Base-by-base conservation (phyloP, 1,140 invertebrate genomes). In the Meloidogyne floridensis region DNA sequence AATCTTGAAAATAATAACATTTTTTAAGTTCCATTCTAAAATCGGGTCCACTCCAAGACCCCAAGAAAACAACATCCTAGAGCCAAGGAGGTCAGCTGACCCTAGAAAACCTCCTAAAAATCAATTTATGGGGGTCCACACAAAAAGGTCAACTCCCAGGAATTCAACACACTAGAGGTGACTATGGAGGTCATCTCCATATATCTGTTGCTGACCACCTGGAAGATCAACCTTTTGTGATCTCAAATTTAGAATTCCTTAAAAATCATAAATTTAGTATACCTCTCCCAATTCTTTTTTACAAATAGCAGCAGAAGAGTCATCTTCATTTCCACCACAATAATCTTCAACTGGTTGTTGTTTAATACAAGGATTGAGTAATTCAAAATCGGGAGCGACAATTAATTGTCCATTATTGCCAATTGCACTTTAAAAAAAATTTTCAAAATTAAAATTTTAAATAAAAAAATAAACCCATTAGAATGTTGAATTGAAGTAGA, bases 321-420 rank as follows among this genome's bases (percentile, higher is more conserved):
- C 32, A n/a, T n/a, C 59, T 65, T 65, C 59, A 65, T 3, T 13
- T 18, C 88, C 87, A 56, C 85, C 88, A 76, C 88, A 89, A 13
- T 72, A 73, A 18, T 90, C 83, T n/a, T 86, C 88, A 76, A 75
- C 56, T 9, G 87, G 83, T 43, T 72, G 32, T 15, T 82, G 84
- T 73, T 87, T 79, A 13, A 76, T 80, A 79, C 88, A 89, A 43
- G 88, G 88, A 80, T 90, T 83, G 13, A 89, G 81, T 18, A 88
- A 69, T 47, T 90, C 89, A 11, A 85, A 82, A 71, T 89, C 88
- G 3, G 84, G 47, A 54, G 88, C 87, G 53, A 89, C 87, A n/a
- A 81, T 71, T 42, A 89, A 74, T 47, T 77, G 79, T 70, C 88
- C 88, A 65, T 65, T 65, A 54, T 87, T 87, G 4, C 88, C 89